A percentile compares a stretch with the other conserved stretches of the same genome.
These are phyloP conservation scores for Pampusana beccarii DNA, from an alignment of 2,113 vertebrate species.

Conservation along the genomic window DNA sequence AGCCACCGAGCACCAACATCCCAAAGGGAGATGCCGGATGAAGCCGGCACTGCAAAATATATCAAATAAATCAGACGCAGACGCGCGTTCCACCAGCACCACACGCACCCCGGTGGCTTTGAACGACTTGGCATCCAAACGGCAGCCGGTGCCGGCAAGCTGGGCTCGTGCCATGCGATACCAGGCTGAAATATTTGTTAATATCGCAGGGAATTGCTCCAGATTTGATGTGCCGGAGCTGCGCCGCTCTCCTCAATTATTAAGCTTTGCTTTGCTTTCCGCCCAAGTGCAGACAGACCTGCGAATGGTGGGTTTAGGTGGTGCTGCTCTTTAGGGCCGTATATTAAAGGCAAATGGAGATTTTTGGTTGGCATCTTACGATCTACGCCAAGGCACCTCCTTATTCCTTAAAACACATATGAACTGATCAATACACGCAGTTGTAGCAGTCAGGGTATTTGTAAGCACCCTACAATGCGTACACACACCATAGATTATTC, in stretches of 20 bases:
- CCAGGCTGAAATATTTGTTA: background rate
- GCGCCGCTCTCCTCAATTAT: background rate
- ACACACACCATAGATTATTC: background rate
- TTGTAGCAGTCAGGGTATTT: background rate
- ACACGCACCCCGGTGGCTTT: rapidly evolving
- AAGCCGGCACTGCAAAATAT: background rate
- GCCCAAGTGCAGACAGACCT: rapidly evolving
- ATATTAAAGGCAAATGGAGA: background rate
- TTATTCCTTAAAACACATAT: background rate
- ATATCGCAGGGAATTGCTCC: background rate
- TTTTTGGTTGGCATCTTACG: background rate
- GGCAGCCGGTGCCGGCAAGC: background rate
- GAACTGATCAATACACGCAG: background rate
- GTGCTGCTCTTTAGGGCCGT: background rate
- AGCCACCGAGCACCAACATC: background rate
- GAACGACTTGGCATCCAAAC: background rate
- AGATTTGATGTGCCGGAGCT: background rate
- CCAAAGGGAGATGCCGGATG: background rate
- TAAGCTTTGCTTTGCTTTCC: background rate
- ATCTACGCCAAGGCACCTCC: background rate
- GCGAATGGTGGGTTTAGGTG: background rate
- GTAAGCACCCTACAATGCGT: background rate
- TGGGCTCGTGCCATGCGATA: background rate
- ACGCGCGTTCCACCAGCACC: rapidly evolving
- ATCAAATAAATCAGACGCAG: background rate